Percentiles rank a stretch among this genome's conserved stretches.
These are phyloP conservation scores for Acromyrmex heyeri DNA, from an alignment of 1,140 invertebrate genomes.

Conservation along the genomic window DNA sequence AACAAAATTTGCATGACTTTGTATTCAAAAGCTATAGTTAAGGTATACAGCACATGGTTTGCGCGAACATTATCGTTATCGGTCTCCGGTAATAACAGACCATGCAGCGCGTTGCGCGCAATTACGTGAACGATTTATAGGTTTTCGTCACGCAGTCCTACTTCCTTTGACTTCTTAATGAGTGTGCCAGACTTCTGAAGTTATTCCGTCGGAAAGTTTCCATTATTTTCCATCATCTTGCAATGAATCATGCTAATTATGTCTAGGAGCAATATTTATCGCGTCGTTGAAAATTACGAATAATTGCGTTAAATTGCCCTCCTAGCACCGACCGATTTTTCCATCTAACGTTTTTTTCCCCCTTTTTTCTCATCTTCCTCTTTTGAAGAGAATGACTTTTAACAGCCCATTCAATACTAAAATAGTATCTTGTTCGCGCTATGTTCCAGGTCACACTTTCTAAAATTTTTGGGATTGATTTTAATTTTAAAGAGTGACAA, in stretches of 20 bases:
- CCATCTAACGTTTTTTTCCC: not conserved
- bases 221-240: constrained; percentile 63
- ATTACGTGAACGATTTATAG: constrained; percentile 73
- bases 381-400: not conserved
- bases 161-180: constrained; percentile 67
- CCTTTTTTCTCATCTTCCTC: not conserved
- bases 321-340: not conserved
- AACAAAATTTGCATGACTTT: constrained; percentile 37
- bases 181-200: constrained; percentile 50
- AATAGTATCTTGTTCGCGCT: not conserved
- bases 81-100: constrained; percentile 75
- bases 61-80: constrained; percentile 79
- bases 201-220: constrained; percentile 58
- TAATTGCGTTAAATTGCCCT: constrained; percentile 37
- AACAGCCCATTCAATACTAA: not conserved
- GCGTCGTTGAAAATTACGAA: constrained; percentile 20
- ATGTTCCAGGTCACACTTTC: too few relatives aligned
- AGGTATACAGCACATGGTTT: constrained; percentile 52
- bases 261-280: constrained; percentile 26
- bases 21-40: constrained; percentile 33
- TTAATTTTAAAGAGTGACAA: too few relatives aligned
- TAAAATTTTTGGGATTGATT: too few relatives aligned
- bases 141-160: constrained; percentile 73
- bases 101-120: constrained; percentile 57
- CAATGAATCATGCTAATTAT: constrained; percentile 55